A percentile compares a stretch with the other conserved stretches of the same genome.
phyloP scores from a whole-genome alignment of 2,888 invertebrate species.

The Lysandra bellargus region DNA sequence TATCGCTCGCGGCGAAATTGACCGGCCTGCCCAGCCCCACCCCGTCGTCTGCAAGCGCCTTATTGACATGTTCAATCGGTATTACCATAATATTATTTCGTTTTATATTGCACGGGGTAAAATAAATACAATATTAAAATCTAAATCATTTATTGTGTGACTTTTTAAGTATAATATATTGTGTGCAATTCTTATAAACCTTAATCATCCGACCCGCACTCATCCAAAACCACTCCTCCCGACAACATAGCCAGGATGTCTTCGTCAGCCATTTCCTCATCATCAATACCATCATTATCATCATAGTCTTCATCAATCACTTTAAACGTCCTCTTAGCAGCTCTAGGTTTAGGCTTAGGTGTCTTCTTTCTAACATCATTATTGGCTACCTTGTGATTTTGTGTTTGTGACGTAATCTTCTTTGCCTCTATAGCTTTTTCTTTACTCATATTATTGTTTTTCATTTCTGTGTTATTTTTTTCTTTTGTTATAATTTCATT shows the following conservation, averaged over 20 bases:
- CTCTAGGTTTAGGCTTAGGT: conserved; percentile 19
- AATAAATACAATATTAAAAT: not conserved
- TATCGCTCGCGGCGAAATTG: too few relatives aligned
- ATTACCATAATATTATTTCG: not conserved
- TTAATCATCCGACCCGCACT: conserved; percentile 62
- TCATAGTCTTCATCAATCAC: conserved; percentile 32
- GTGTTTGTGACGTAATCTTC: conserved; percentile 6
- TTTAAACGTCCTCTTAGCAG: not conserved
- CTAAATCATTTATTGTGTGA: not conserved
- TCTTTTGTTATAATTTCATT: conserved; percentile 26
- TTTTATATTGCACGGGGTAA: not conserved
- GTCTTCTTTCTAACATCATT: conserved; percentile 9
- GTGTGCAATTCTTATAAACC: not conserved
- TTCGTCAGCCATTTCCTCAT: conserved; percentile 62
- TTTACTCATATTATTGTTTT: conserved; percentile 11
- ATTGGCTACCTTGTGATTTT: not conserved
- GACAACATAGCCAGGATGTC: conserved; percentile 66
- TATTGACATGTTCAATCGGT: too few relatives aligned
- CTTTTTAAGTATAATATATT: not conserved
- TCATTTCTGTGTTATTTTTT: conserved; percentile 14
- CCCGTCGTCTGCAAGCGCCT: too few relatives aligned
- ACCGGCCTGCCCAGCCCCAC: too few relatives aligned
- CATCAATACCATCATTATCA: conserved; percentile 39
- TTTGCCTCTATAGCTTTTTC: conserved; percentile 20
- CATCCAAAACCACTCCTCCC: conserved; percentile 63